Evolutionary conservation across 2,797 vertebrate species (phyloP).

Genomic region (Sebastes taczanowskii): DNA sequence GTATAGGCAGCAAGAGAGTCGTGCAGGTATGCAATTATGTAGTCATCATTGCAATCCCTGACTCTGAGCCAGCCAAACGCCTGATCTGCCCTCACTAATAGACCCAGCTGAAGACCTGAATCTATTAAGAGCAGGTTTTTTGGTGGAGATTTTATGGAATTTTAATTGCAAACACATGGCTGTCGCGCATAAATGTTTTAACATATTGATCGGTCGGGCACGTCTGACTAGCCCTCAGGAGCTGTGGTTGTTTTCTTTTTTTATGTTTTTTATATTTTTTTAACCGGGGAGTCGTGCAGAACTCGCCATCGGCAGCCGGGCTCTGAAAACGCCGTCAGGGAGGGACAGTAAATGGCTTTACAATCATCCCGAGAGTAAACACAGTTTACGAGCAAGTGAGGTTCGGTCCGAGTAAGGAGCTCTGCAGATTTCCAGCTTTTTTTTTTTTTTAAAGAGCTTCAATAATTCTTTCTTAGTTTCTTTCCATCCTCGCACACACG

Average conservation of each 20-base stretch:
- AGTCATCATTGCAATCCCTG: slow-evolving; percentile 49
- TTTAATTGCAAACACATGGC: slow-evolving; percentile 73
- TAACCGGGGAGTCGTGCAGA: slow-evolving; percentile 18
- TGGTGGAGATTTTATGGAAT: slow-evolving; percentile 60
- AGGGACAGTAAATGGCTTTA: slow-evolving; percentile 65
- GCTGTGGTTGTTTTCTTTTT: slow-evolving; percentile 1
- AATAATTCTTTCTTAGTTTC: slow-evolving; percentile 31
- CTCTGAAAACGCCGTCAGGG: slow-evolving; percentile 39
- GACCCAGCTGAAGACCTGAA: slow-evolving; percentile 40
- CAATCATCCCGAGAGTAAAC: slow-evolving; percentile 70
- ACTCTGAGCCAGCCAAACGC: slow-evolving; percentile 36
- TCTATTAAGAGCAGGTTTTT: slow-evolving; percentile 43
- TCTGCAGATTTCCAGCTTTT: slow-evolving; percentile 3
- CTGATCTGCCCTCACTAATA: slow-evolving; percentile 44
- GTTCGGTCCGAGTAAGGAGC: slow-evolving; percentile 57
- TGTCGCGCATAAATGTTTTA: slow-evolving; percentile 68
- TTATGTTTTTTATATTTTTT: slow-evolving; percentile 15
- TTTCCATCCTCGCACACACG: slow-evolving; percentile 10
- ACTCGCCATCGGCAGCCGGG: slow-evolving; percentile 11
- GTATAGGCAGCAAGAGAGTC: slow-evolving; percentile 10
- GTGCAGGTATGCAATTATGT: slow-evolving; percentile 57
- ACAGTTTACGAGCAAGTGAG: slow-evolving; percentile 55
- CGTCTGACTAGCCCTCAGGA: slow-evolving; percentile 34
- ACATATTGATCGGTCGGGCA: slow-evolving; percentile 61
- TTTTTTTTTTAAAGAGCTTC: slow-evolving; percentile 37